Evolutionary conservation across 2,888 invertebrate genomes (phyloP), one percentile per base, ranked within the genome.

Genomic region (Clusia tigrina): DNA sequence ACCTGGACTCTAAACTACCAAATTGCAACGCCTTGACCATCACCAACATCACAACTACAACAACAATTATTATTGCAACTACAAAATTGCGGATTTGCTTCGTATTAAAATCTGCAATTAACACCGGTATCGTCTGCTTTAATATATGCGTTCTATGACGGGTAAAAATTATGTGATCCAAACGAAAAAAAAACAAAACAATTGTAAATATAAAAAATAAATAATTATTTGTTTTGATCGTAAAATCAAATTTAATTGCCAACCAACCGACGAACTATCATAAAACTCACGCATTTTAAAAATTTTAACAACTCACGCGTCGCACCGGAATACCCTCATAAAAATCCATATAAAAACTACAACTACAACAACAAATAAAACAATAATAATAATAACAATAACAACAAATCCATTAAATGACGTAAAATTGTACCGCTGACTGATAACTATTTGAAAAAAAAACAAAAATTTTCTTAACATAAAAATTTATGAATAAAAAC

Each of bases 151-250:
- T 20, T 48, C 22, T 18, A 2, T 20, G 6, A 48, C 42, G 15
- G 42, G 42, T 17, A 48, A 48, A 48, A 20, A 48, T n/a, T n/a
- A n/a, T n/a, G n/a, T n/a, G n/a, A n/a, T n/a, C n/a, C 48, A 22
- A 48, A 48, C 51, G 38, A 60, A 67, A 62, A 67, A 63, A 60
- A 62, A 63, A 42, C 57, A 54, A 52, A 58, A 51, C 62, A 59
- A 62, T 6, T 54, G 2, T 22, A 51, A 54, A 48, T 60, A 54
- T 63, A 74, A 70, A 70, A 61, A 69, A 71, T n/a, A 58, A 61
- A 52, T 53, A 78, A 79, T 79, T 80, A 79, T 81, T 80, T 80
- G 80, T 80, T 80, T 80, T 80, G 81, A 73, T 80, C 81, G 79
- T 80, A 78, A 80, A 80, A 80, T 77, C 69, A 68, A 77, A 74